These are phyloP conservation scores for Acyrthosiphon pisum DNA, from an alignment of 1,140 invertebrate genomes.

Conservation along the genomic window DNA sequence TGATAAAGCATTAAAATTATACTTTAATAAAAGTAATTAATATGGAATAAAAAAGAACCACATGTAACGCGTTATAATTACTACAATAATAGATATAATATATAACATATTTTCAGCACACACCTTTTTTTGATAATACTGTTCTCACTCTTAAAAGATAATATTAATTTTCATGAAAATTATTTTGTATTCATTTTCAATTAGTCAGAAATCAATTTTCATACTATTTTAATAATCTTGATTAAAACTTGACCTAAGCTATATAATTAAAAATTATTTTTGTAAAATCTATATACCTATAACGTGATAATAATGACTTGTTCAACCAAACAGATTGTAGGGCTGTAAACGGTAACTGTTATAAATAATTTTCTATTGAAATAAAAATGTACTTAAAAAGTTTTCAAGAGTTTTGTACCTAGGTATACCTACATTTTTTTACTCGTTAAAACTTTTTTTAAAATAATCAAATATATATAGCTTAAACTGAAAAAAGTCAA, in stretches of 20 bases:
- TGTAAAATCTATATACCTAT: background rate
- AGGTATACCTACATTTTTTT: background rate
- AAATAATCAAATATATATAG: background rate
- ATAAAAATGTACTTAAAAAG: background rate
- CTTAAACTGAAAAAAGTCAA: background rate
- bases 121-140: slow-evolving; percentile 4
- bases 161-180: slow-evolving; percentile 1
- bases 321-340: no score
- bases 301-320: background rate
- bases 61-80: slow-evolving; percentile 30
- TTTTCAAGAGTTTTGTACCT: background rate
- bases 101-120: slow-evolving; percentile 26
- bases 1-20: background rate
- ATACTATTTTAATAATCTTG: background rate
- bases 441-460: background rate
- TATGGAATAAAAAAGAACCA: slow-evolving; percentile 22
- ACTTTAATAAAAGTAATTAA: slow-evolving; percentile 12
- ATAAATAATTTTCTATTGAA: background rate
- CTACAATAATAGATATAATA: background rate
- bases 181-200: background rate
- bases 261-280: background rate
- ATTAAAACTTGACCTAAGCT: background rate
- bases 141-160: slow-evolving; percentile 2
- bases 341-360: no score
- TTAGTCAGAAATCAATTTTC: background rate